Percentiles rank a stretch among this genome's conserved stretches.
Conservation (phyloP, 2,888 invertebrate species). For the Sphaeridia pumilis region DNA sequence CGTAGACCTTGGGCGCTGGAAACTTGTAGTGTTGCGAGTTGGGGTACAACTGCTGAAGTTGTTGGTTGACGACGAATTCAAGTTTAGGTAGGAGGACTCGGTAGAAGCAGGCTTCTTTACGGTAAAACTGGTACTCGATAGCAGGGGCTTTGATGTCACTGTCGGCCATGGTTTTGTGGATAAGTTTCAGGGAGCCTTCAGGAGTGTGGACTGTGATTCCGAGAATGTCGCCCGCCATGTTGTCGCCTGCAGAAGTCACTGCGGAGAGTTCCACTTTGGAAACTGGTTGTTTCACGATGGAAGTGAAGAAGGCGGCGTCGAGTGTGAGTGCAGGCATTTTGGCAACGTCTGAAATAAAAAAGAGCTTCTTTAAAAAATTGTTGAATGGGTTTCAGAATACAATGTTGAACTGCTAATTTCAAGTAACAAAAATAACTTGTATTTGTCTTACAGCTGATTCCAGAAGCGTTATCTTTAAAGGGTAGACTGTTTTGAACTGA, state of each 20-base stretch:
- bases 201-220: conserved; percentile 13
- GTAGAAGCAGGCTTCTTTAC: conserved; percentile 15
- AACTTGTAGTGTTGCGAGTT: background rate
- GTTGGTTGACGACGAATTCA: conserved; percentile 7
- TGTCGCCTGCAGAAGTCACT: conserved; percentile 20
- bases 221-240: conserved; percentile 16
- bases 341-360: no score
- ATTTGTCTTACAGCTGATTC: no score
- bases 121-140: conserved; percentile 8
- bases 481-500: no score
- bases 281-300: conserved; percentile 8
- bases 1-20: conserved; percentile 14
- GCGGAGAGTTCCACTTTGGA: conserved; percentile 1
- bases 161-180: conserved; percentile 19
- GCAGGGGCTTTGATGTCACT: conserved; percentile 1
- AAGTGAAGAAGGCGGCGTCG: background rate
- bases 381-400: no score
- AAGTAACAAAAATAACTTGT: no score
- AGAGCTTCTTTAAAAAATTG: no score
- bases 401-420: no score
- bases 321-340: background rate
- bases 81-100: conserved; percentile 7
- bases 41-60: background rate
- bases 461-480: no score
- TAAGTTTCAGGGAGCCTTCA: conserved; percentile 5